Base-by-base conservation (phyloP, 92 coral and sea anemone species). In the Epizoanthus fatuus region DNA sequence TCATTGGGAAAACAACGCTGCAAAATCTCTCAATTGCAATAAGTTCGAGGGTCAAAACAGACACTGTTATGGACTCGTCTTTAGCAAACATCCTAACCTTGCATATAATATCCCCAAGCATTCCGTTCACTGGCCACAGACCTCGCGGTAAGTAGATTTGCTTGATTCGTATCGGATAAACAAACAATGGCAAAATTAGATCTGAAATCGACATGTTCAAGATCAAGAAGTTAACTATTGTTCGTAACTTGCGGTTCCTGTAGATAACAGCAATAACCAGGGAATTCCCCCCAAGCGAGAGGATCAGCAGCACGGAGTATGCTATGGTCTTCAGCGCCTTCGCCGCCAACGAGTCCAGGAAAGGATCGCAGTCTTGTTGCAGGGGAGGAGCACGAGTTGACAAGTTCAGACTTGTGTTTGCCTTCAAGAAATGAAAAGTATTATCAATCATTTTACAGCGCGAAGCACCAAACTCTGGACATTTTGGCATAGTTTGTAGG, bases 181-280 rank as follows among this genome's bases (percentile, higher is more conserved):
- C 13, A 19, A 66, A 38, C 20, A 81, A n/a, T 10, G 52, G 17
- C 0, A 69, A 39, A 17, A 69, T 47, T 6, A 68, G 22, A 82
- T 82, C 79, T 20, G 79, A 69, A 11, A 82, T 49, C 12, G 68
- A 35, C 79, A 82, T 69, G 79, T 82, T 82, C 4, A 82, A n/a
- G 35, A 82, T 82, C 12, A 82, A 44, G 12, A 82, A 56, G 11
- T 82, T 82, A 4, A 73, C 42, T 16, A 39, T 17, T 5, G 79
- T 82, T 82, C 71, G 79, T n/a, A n/a, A 7, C 65, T 38, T 68
- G 32, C 86, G 80, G 20, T 54, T 69, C 40, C 76, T 71, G 75
- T 57, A 70, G 55, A 81, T 81, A 57, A 72, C 66, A 42, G 51
- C 32, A 13, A 81, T 72, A 12, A 81, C 54, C 64, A 81, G 40